Base-by-base conservation (phyloP, 1,140 invertebrate genomes). In the Rhopalosiphum padi region DNA sequence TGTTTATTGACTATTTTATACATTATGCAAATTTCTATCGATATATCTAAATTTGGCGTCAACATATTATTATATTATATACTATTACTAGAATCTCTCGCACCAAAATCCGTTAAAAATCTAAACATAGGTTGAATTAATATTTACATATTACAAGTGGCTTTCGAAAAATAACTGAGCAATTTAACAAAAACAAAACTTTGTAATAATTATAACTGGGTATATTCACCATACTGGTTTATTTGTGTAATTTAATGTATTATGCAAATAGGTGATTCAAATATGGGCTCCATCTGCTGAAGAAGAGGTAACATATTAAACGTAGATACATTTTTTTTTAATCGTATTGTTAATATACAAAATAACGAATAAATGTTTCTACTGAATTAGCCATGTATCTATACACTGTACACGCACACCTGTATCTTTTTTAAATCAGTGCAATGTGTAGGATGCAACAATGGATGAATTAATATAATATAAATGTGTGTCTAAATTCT, bases 401-500 rank as follows among this genome's bases (percentile, higher is more conserved):
- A n/a, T n/a, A 68, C 60, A 68, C 46, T 46, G 46, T 8, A 46
- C 60, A n/a, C 18, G n/a, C n/a, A 35, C 60, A 77, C 60, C 15
- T 77, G n/a, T 77, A 77, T 77, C 15, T n/a, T 35, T 68, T 77
- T n/a, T 77, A 77, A 68, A 77, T 77, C n/a, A 87, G 85, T 87
- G 41, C 85, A 43, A 86, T 86, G 60, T 18, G 85, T 87, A 87
- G 85, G 85, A 87, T 11, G 85, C 85, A 87, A 48, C 85, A 87
- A 87, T 48, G 85, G 85, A 87, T n/a, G 43, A 87, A 87, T 87
- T 87, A 87, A 48, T 87, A 87, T 30, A 51, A 87, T 30, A 87
- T 18, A 87, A 87, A 87, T 46, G 30, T n/a, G 41, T 46, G 30
- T 46, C 25, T 86, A 46, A 46, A n/a, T 87, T n/a, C 43, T 46